Percentiles rank a stretch among this genome's conserved stretches.
Evolutionary conservation across 2,113 vertebrate species (phyloP).

Genomic region (Tragelaphus imberbis): DNA sequence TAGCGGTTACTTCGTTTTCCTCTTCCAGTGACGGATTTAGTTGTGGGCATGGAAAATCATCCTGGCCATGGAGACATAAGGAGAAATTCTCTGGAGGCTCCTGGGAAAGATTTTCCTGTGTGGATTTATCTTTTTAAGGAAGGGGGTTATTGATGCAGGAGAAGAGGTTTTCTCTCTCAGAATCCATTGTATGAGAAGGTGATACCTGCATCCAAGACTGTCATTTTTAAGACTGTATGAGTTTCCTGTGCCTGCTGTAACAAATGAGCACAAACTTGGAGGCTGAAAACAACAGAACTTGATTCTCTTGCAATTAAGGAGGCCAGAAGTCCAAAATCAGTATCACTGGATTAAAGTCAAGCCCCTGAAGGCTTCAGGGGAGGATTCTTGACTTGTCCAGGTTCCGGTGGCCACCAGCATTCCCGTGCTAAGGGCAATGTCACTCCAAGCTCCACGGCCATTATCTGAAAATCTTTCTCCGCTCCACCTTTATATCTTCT

Average conservation of each 20-base stretch:
- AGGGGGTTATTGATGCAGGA: not conserved
- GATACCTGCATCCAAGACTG: not conserved
- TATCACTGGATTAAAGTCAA: not conserved
- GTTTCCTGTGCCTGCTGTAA: not conserved
- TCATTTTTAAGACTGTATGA: not conserved
- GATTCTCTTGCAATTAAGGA: not conserved
- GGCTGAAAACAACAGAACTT: not conserved
- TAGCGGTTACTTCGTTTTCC: not conserved
- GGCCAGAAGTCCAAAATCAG: not conserved
- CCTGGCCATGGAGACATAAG: not conserved
- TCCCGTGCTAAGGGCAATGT: fast-evolving
- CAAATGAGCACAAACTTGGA: not conserved
- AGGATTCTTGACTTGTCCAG: not conserved
- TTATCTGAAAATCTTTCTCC: not conserved
- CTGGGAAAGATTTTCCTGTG: not conserved
- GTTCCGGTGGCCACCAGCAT: not conserved
- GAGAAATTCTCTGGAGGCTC: not conserved
- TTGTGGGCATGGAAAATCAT: not conserved
- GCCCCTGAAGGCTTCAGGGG: not conserved
- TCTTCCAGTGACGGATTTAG: not conserved
- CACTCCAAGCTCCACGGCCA: not conserved
- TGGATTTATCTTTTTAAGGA: not conserved
- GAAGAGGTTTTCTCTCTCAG: not conserved
- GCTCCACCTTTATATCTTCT: not conserved
- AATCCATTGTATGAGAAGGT: not conserved